phyloP scores from a whole-genome alignment of 2,888 invertebrate species.

The Parnassius glacialis region DNA sequence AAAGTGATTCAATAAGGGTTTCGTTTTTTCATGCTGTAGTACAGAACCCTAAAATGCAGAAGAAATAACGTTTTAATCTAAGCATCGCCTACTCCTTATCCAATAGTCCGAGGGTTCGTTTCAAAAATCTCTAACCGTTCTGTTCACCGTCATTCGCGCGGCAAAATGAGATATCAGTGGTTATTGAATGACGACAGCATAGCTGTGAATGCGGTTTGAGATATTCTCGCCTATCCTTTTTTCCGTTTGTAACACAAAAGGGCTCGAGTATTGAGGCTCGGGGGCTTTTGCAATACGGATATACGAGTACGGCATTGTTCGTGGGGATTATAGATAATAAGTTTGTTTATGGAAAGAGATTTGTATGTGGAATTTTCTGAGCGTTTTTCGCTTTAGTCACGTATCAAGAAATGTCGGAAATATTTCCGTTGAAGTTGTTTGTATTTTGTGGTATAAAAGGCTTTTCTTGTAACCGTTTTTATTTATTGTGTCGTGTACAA shows the following conservation, averaged over 20 bases:
- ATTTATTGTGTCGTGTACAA: conserved; percentile 21
- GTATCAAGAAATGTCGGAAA: not conserved
- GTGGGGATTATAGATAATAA: conserved; percentile 51
- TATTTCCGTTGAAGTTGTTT: too few relatives aligned
- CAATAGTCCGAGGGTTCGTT: conserved; percentile 45
- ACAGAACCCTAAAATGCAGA: too few relatives aligned
- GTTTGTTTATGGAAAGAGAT: conserved; percentile 32
- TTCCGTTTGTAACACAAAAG: conserved; percentile 47
- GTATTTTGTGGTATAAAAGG: not conserved
- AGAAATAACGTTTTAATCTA: conserved; percentile 9
- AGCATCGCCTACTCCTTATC: conserved; percentile 38
- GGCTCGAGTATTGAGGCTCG: conserved; percentile 38
- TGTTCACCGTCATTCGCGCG: conserved; percentile 61
- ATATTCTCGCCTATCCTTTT: conserved; percentile 43
- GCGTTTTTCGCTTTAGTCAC: conserved; percentile 9
- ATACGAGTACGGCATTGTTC: conserved; percentile 39
- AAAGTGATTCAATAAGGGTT: too few relatives aligned
- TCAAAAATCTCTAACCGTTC: conserved; percentile 58
- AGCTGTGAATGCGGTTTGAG: conserved; percentile 51
- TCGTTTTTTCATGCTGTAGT: too few relatives aligned
- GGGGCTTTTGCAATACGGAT: conserved; percentile 42
- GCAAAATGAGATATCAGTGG: conserved; percentile 77
- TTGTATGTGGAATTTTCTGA: conserved; percentile 35
- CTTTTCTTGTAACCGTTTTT: conserved; percentile 7
- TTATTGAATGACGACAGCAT: conserved; percentile 71